Evolutionary conservation across 2,113 vertebrate genomes (phyloP), one percentile per base, ranked within the genome.

Genomic region (Uropsilus gracilis): DNA sequence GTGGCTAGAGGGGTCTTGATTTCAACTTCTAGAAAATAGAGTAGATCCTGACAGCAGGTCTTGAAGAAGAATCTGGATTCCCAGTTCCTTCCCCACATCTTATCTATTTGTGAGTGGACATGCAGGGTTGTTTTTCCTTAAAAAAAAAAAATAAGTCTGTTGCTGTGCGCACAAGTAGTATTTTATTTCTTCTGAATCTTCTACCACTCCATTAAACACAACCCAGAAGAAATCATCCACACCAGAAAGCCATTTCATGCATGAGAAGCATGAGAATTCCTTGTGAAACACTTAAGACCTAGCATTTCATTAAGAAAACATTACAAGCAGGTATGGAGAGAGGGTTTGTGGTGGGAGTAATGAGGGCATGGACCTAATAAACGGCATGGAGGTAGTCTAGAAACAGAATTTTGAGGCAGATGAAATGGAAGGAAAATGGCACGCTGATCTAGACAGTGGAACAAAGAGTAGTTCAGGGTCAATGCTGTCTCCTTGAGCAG

Each of bases 21-120:
- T 95, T 95, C 88, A 95, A 85, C 61, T 84, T 34, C 76, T 84
- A 10, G 48, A 94, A 72, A 90, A 24, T 55, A 92, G 30, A 86
- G 34, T 6, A 61, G 80, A 61, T 42, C 34, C 30, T 71, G 46
- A 22, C 87, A 93, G 73, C 53, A 50, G 59, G 68, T 68, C 66
- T 53, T 90, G 30, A 57, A 91, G 75, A 86, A 48, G 32, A 75
- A 71, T 50, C 50, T 78, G 53, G 46, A 6, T 48, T 81, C 20
- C 39, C 18, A 80, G 55, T 39, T 88, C 82, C 34, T 77, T 63
- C 16, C 57, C 37, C 6, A 72, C n/a, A 64, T 93, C 76, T 59
- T 37, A 7, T 80, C 26, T 91, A 91, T 77, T 73, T 96, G 22
- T 44, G 57, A 90, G 78, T 68, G 53, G n/a, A 44, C 17, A 28